These are phyloP conservation scores for Micromys minutus DNA, from an alignment of 2,113 vertebrate species.

Conservation along the genomic window DNA sequence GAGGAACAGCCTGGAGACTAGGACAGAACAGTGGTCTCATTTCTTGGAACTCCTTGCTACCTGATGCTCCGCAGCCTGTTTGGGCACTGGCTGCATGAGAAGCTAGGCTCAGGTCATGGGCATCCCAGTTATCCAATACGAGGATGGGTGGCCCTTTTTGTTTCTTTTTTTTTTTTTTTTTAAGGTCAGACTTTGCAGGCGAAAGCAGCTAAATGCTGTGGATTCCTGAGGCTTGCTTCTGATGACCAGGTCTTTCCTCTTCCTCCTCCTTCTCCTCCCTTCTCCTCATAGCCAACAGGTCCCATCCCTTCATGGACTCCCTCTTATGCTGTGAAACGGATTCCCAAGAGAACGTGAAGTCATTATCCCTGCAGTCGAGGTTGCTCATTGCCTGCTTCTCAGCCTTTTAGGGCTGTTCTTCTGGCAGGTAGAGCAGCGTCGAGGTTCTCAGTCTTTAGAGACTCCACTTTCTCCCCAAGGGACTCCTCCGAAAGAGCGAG, in stretches of 20 bases:
- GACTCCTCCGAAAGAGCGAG: background rate
- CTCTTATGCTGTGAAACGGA: background rate
- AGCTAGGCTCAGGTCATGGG: background rate
- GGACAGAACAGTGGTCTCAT: background rate
- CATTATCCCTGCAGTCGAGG: background rate
- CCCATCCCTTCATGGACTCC: background rate
- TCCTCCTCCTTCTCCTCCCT: fast-evolving
- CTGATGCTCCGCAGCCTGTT: background rate
- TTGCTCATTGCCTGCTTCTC: background rate
- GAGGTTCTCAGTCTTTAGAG: background rate
- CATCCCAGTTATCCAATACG: background rate
- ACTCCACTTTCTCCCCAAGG: background rate
- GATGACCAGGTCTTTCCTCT: background rate
- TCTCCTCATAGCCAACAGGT: background rate
- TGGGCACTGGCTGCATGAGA: background rate
- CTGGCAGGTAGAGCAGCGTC: background rate
- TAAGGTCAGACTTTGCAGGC: background rate
- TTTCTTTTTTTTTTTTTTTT: background rate
- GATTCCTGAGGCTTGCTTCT: background rate
- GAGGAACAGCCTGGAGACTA: background rate
- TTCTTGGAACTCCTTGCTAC: background rate
- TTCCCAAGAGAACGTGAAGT: background rate
- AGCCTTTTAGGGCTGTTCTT: background rate
- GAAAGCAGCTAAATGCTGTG: background rate
- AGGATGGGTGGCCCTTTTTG: background rate